Base-by-base conservation (phyloP, 53 echinoderm and acorn worm species). In the Paracentrotus lividus region DNA sequence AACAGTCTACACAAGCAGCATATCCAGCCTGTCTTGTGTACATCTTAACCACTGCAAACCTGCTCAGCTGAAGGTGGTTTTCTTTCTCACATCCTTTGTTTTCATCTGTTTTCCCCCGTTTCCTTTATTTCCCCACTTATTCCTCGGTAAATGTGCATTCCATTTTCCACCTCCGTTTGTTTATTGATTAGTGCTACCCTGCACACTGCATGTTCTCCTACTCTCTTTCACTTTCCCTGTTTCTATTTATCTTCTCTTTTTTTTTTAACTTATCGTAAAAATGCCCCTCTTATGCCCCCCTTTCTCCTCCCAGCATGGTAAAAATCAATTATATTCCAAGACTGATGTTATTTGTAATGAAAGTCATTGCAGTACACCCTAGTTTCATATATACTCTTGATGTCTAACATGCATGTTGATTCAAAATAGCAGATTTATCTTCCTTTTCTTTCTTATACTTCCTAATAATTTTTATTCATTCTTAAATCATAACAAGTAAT, bases 11-110 rank as follows among this genome's bases (percentile, higher is more conserved):
- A 43, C 55, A 51, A 33, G 86, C 3, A 86, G 86, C 33, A 56
- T 86, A 54, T 86, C 36, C 52, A 86, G 26, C 45, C 33, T 86
- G 86, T 55, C 78, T 78, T 36, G 23, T 78, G 78, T n/a, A 78
- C 78, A 78, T 78, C 78, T 45, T 26, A 78, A 44, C 47, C 47
- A 26, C 45, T 21, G 1, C 47, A 23, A 45, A 31, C 4, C 7
- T 45, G 14, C 45, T 44, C 38, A 44, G n/a, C 6, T 9, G 31
- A 57, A 34, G 20, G 38, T 36, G 38, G 31, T 69, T 38, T 36
- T 36, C 31, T 38, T 69, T 69, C 38, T 18, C 31, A 69, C 34
- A 38, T 69, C 69, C 34, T 16, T 16, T 69, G 69, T 5, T 69
- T 69, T 13, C 18, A 69, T 34, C 69, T 69, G 13, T 36, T 69